Base-by-base conservation (phyloP, 2,888 invertebrate genomes). In the Celastrina argiolus region DNA sequence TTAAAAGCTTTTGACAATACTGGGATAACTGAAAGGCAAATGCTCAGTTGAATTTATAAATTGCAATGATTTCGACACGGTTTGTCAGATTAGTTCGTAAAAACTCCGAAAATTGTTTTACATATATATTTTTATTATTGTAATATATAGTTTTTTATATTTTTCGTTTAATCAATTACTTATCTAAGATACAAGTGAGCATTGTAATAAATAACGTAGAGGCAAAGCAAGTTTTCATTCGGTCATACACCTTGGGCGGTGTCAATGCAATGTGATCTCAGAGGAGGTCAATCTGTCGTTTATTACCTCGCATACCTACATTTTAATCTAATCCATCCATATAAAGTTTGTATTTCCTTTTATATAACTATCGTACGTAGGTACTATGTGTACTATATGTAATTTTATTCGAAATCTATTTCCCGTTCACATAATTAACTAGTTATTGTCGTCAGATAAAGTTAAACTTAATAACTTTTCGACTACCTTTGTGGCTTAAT, bases 301-400 rank as follows among this genome's bases (percentile, higher is more conserved):
- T 26, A 51, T 51, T 22, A 22, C 51, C 22, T 51, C 51, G 51
- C 51, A 51, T 51, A 5, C 22, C 51, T 51, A 45, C 45, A 18
- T 45, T 45, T 45, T 45, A 45, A 45, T 16, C 45, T 45, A 45
- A n/a, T n/a, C n/a, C n/a, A 36, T 51, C 22, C 51, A 51, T 51
- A 14, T 22, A 5, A 2, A 12, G 12, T 51, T 51, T 12, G 51
- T 31, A 7, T 14, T 51, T 51, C 51, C 51, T 26, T n/a, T n/a
- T 51, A 22, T 22, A 45, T 45, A 18, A 18, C 45, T 45, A 45
- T 51, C 45, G 10, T 18, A 26, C 5, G 22, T 10, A 10, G 26
- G 51, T 51, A 51, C 2, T 26, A 22, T 16, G 22, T 51, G 51
- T 22, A 22, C 22, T 26, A n/a, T n/a, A n/a, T n/a, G n/a, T n/a